Evolutionary conservation across 2,888 invertebrate species (phyloP), one percentile per base, ranked within the genome.

Genomic region (Nysson spinosus): DNA sequence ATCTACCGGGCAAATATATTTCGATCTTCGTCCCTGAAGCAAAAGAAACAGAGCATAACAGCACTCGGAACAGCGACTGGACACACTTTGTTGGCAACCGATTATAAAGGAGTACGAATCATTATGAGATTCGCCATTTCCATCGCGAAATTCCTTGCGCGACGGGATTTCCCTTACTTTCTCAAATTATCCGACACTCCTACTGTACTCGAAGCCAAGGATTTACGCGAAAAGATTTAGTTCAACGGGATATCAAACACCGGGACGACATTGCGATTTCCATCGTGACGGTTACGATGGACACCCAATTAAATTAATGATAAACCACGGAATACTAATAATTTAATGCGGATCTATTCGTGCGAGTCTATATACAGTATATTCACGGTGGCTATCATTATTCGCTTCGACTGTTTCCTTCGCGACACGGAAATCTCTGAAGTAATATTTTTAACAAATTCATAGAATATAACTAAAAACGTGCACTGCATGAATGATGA

Each of bases 11-110:
- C 4, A 50, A 35, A 34, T n/a, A n/a, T 20, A 11, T 62, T 61
- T 30, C 52, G 39, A 51, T 60, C 51, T 73, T 63, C 76, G 69
- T 68, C 55, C 72, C 74, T 77, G 74, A 51, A 58, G 68, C 55
- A 49, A 42, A 49, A 43, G 77, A 81, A 79, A 77, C 82, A 81
- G 81, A 82, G 82, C 82, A 77, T 77, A 72, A 80, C 80, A 75
- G 62, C 52, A 69, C 75, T 64, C 58, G 50, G 64, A 74, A 61
- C 71, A 67, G 61, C 52, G 50, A 51, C 62, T 65, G 67, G 57
- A 62, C 62, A 68, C 60, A 63, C 57, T 71, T 68, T 65, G 69
- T 50, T 65, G 52, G 64, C 68, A 54, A 49, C 46, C 40, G 58
- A 55, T 69, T 62, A 24, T 35, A 60, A 62, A 30, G n/a, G 47